Evolutionary conservation across 2,113 vertebrate species (phyloP), one percentile per base, ranked within the genome.

Genomic region (Aramus guarauna): DNA sequence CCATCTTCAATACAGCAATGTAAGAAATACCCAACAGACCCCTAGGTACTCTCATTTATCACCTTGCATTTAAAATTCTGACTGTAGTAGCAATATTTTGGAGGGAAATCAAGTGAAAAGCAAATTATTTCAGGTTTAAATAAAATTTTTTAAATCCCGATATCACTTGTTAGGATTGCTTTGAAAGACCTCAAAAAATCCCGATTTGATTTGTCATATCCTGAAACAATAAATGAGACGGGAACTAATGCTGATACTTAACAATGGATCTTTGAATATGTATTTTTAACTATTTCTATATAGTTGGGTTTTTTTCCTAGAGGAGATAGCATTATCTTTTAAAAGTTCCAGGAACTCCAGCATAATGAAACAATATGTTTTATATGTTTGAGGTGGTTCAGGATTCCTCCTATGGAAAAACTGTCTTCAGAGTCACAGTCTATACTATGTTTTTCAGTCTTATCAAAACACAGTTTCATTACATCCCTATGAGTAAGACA

Each of bases 91-190:
- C 10, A 77, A 53, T n/a, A 27, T 47, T 84, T 69, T 69, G 9
- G 30, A 90, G 18, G 19, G 3, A 89, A 90, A 77, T 32, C 12
- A 75, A 58, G 5, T 29, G 5, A 50, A 91, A 87, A 90, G 3
- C 15, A 84, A 88, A 69, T 58, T 72, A 36, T 56, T 91, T 71
- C 36, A 23, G 10, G 3, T 39, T 88, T 37, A 62, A 76, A 68
- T n/a, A 36, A 22, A 22, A 5, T 26, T 59, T 36, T 34, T 0
- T 12, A 60, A 43, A 55, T 32, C 2, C 14, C 3, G 10, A 3
- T 24, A 82, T 17, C 2, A 15, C 8, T 27, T 71, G 29, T 68
- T 37, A 50, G 2, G 9, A 19, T 41, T 63, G 5, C 41, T 41
- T 52, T 12, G 2, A 69, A 84, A 79, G n/a, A 62, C 12, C 7